A percentile compares a stretch with the other conserved stretches of the same genome.
Conservation (phyloP, 2,113 vertebrate species). For the Pygoscelis antarcticus region DNA sequence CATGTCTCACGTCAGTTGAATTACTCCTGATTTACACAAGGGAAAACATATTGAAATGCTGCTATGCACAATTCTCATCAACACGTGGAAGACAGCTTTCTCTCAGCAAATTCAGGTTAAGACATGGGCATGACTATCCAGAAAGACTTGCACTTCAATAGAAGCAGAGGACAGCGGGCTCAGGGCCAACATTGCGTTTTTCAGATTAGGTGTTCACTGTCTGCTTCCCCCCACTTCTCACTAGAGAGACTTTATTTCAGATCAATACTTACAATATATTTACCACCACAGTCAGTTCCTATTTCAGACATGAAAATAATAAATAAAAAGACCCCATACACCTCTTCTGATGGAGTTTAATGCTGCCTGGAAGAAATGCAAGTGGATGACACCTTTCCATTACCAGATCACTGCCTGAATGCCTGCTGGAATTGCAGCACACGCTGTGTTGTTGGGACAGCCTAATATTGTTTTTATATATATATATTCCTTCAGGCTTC, state of each 20-base stretch:
- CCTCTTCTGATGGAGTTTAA: not conserved
- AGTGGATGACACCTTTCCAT: not conserved
- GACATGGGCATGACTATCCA: not conserved
- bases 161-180: not conserved
- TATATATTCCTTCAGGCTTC: not conserved
- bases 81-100: not conserved
- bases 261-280: not conserved
- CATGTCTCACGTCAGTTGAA: not conserved
- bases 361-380: not conserved
- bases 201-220: not conserved
- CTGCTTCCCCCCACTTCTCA: not conserved
- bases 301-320: not conserved
- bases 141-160: not conserved
- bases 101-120: not conserved
- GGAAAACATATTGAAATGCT: not conserved
- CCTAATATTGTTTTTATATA: not conserved
- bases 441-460: not conserved
- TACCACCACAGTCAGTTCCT: not conserved
- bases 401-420: not conserved
- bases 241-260: not conserved
- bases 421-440: not conserved
- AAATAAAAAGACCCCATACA: not conserved
- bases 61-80: not conserved
- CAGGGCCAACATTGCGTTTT: not conserved
- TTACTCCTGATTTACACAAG: not conserved